Evolutionary conservation across 1,140 invertebrate species (phyloP).

Genomic region (Pseudomyrmex flavicornis): DNA sequence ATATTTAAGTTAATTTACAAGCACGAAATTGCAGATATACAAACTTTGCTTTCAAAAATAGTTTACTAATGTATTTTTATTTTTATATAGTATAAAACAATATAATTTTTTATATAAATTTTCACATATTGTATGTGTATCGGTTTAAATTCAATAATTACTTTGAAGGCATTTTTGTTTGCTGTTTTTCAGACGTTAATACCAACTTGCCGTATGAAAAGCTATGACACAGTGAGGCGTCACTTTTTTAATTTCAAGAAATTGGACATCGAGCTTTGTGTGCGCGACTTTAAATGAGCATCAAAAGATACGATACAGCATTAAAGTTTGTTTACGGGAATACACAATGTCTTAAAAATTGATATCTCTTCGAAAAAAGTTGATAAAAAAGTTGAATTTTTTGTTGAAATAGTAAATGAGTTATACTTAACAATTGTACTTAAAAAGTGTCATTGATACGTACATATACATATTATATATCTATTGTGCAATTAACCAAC

Average conservation of each 20-base stretch:
- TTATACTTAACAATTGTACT: slow-evolving; percentile 60
- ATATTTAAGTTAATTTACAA: neutral
- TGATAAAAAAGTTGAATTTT: slow-evolving; percentile 66
- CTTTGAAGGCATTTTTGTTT: slow-evolving; percentile 84
- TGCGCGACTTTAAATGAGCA: slow-evolving; percentile 64
- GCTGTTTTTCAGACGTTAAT: slow-evolving; percentile 94
- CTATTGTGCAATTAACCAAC: slow-evolving; percentile 70
- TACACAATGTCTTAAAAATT: slow-evolving; percentile 66
- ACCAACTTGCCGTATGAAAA: slow-evolving; percentile 95
- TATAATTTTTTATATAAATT: slow-evolving; percentile 27
- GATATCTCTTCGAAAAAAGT: slow-evolving; percentile 32
- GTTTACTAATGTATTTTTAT: slow-evolving; percentile 5
- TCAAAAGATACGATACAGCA: slow-evolving; percentile 65
- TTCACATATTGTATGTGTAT: slow-evolving; percentile 49
- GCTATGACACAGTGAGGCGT: slow-evolving; percentile 88
- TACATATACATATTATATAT: slow-evolving; percentile 58
- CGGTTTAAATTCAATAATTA: slow-evolving; percentile 58
- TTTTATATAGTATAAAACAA: slow-evolving; percentile 6
- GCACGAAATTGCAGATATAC: slow-evolving; percentile 39
- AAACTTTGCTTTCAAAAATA: slow-evolving; percentile 40
- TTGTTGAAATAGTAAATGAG: slow-evolving; percentile 57
- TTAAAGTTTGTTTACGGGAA: slow-evolving; percentile 62
- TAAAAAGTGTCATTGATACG: slow-evolving; percentile 36
- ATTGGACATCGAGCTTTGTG: slow-evolving; percentile 79
- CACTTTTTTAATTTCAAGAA: slow-evolving; percentile 82